Percentiles rank a stretch among this genome's conserved stretches.
Evolutionary conservation across 2,888 invertebrate genomes (phyloP).

Genomic region (Coleophora deauratella): DNA sequence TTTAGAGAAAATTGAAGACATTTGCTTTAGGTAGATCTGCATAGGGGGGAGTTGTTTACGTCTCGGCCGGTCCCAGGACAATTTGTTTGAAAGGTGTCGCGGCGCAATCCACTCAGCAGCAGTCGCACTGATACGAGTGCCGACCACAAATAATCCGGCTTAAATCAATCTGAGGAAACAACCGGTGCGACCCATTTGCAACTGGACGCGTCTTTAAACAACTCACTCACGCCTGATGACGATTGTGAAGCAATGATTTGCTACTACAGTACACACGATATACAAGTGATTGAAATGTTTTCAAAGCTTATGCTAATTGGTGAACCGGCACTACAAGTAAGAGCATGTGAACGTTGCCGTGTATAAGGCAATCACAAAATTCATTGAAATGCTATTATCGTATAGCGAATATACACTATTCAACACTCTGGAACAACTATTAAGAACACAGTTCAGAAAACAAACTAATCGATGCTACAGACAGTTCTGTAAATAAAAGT

Average conservation of each 20-base stretch:
- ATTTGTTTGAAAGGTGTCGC: conserved; percentile 73
- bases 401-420: too few relatives aligned
- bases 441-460: too few relatives aligned
- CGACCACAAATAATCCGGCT: conserved; percentile 44
- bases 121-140: conserved; percentile 48
- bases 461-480: too few relatives aligned
- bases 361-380: too few relatives aligned
- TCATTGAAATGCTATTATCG: too few relatives aligned
- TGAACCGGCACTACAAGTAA: too few relatives aligned
- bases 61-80: conserved; percentile 61
- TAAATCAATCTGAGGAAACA: conserved; percentile 59
- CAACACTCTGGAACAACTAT: too few relatives aligned
- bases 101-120: conserved; percentile 65
- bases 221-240: conserved; percentile 23
- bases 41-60: conserved; percentile 65
- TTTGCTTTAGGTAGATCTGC: conserved; percentile 60
- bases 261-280: too few relatives aligned
- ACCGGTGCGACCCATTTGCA: conserved; percentile 46
- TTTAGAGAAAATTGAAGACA: conserved; percentile 45
- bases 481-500: too few relatives aligned
- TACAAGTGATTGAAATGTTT: too few relatives aligned
- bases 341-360: too few relatives aligned
- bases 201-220: conserved; percentile 45
- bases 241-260: conserved; percentile 22
- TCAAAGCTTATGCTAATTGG: too few relatives aligned